Evolutionary conservation across 2,113 vertebrate genomes (phyloP), one percentile per base, ranked within the genome.

Genomic region (Notothenia rossii): DNA sequence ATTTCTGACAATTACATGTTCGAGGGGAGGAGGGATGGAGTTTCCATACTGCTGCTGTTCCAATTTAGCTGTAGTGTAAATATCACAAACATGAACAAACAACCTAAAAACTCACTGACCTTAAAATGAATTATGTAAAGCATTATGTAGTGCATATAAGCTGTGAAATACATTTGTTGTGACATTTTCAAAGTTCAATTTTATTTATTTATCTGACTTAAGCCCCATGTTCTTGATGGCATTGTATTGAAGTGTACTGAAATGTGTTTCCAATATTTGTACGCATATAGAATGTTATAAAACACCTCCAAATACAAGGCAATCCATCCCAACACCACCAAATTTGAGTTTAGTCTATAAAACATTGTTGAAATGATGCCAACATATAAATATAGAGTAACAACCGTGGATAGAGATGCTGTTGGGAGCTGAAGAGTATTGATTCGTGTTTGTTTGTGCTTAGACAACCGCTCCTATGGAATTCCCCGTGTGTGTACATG

Each of bases 1-100:
- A 89, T 88, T 91, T 94, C 76, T 85, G 60, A 22, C 22, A 88
- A 90, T 91, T 84, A 89, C 72, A 83, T 88, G 89, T 82, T 59
- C 48, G 29, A 14, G 15, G 29, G 7, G 48, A 48, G 15, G 50
- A 4, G 55, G 14, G 18, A 51, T 1, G 20, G 45, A 11, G 48
- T 50, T 72, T 78, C 72, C 11, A 51, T 65, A 53, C 53, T 73
- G 49, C 50, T 51, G 60, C 20, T 15, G 43, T 45, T 81, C 29
- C 40, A 6, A 25, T 54, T 77, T 25, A 58, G 55, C 55, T 46
- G 65, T 51, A 60, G 66, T 20, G 45, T 58, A 85, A 77, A 79
- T 51, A 82, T 72, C 20, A 73, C 12, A 1, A 3, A 36, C 7
- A 8, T n/a, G 2, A 80, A 63, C 45, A 77, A 68, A 82, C 55